Percentiles rank a stretch among this genome's conserved stretches.
Conservation (phyloP, 2,888 invertebrate genomes). For the Cheilosia impressa region DNA sequence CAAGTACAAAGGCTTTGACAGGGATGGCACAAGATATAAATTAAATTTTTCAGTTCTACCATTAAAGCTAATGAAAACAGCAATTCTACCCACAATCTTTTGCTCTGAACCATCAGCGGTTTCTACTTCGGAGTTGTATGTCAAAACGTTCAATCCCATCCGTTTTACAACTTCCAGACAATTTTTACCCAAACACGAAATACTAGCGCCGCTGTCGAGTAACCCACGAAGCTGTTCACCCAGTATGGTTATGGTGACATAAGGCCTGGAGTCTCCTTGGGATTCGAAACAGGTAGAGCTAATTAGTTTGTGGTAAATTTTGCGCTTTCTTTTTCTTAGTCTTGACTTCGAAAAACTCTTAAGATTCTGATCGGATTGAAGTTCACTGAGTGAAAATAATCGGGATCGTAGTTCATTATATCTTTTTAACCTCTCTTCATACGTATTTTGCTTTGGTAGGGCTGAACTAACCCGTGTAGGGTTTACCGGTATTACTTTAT, state of each 20-base stretch:
- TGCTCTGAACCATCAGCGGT: neutral
- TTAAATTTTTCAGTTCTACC: neutral
- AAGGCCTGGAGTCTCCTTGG: neutral
- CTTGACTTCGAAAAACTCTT: neutral
- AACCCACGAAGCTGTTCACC: neutral
- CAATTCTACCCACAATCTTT: neutral
- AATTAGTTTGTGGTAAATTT: neutral
- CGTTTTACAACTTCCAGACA: no score
- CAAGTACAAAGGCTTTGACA: conserved; percentile 52
- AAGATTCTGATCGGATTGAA: neutral
- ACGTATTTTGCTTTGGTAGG: no score
- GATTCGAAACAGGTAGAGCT: neutral
- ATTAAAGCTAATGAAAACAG: neutral
- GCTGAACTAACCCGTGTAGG: no score
- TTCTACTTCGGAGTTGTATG: neutral
- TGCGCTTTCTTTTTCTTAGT: neutral
- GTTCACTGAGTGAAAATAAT: neutral
- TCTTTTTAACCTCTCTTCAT: no score
- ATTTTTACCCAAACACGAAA: neutral
- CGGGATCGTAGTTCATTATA: neutral
- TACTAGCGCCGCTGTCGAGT: neutral
- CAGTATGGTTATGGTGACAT: no score
- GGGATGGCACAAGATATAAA: conserved; percentile 42
- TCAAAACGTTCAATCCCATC: neutral
- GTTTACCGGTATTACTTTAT: no score